Base-by-base conservation (phyloP, 2,113 vertebrate species). In the Ia io region DNA sequence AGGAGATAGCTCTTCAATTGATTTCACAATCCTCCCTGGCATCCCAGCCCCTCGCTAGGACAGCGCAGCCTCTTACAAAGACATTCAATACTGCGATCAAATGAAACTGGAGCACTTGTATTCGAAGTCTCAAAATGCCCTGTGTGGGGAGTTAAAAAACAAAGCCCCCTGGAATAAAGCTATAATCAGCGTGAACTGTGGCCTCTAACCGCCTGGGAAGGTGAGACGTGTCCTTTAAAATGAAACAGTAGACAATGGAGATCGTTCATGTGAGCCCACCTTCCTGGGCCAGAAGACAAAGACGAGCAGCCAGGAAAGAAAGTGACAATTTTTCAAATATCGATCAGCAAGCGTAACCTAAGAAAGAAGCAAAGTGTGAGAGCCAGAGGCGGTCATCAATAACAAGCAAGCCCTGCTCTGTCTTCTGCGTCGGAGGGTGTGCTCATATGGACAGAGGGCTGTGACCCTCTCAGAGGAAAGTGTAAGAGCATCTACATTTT, bases 121-220 rank as follows among this genome's bases (percentile, higher is more conserved):
- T 35, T 53, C 20, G 3, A 78, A 25, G 32, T 17, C 61, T 90
- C 61, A 90, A 93, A 84, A 85, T 65, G 32, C 67, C 16, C 40
- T 59, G 12, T 40, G 80, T 84, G 20, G 53, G n/a, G 53, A 63
- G 92, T 74, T 84, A 63, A 65, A 49, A 76, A 67, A 65, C 1
- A 1, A 16, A 63, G 23, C 12, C 67, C 37, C 61, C 20, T 17
- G 42, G 47, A 92, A 93, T 37, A 77, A 95, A 96, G 71, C 71
- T 67, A 9, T 7, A 40, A 84, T 88, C 73, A 90, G 42, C 82
- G 92, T 40, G 51, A 92, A 67, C n/a, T 14, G 9, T 51, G 93
- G 51, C 3, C 56, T 82, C 86, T 85, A 82, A 95, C 82, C 56
- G 71, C 80, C 42, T 35, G 56, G 78, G 78, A 93, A 97, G 76